A percentile compares a stretch with the other conserved stretches of the same genome.
Evolutionary conservation across 2,797 vertebrate species (phyloP).

Genomic region (Rhynchonycteris naso): DNA sequence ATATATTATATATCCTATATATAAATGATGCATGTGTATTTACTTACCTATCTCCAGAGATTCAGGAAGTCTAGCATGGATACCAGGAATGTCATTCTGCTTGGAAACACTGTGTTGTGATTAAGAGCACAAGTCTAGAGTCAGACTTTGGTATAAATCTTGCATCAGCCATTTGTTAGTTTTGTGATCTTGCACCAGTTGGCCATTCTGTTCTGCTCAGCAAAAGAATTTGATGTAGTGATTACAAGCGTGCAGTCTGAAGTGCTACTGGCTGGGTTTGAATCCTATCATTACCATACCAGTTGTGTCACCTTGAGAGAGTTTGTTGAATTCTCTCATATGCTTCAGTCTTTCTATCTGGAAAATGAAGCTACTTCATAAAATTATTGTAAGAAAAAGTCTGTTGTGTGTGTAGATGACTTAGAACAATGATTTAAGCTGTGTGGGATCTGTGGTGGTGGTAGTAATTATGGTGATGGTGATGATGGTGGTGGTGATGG

Average conservation of each 20-base stretch:
- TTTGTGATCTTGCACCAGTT: not conserved
- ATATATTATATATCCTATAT: not conserved
- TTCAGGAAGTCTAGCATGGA: not conserved
- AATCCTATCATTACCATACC: not conserved
- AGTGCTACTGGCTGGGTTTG: not conserved
- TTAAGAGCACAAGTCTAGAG: not conserved
- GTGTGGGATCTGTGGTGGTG: not conserved
- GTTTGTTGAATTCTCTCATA: slow-evolving; percentile 19
- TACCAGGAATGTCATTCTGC: not conserved
- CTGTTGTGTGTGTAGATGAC: not conserved
- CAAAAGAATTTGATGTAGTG: not conserved
- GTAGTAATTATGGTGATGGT: not conserved
- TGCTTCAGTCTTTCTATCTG: not conserved
- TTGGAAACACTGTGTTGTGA: not conserved
- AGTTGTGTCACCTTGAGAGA: slow-evolving; percentile 7
- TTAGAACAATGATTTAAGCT: not conserved
- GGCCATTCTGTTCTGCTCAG: not conserved
- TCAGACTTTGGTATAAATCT: not conserved
- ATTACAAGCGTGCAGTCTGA: not conserved
- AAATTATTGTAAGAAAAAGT: not conserved
- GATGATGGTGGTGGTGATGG: not conserved
- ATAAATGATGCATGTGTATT: not conserved
- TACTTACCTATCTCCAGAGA: not conserved
- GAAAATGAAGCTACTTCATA: not conserved
- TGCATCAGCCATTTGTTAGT: not conserved